These are phyloP conservation scores for Noctua pronuba DNA, from an alignment of 2,888 invertebrate species.

Conservation along the genomic window DNA sequence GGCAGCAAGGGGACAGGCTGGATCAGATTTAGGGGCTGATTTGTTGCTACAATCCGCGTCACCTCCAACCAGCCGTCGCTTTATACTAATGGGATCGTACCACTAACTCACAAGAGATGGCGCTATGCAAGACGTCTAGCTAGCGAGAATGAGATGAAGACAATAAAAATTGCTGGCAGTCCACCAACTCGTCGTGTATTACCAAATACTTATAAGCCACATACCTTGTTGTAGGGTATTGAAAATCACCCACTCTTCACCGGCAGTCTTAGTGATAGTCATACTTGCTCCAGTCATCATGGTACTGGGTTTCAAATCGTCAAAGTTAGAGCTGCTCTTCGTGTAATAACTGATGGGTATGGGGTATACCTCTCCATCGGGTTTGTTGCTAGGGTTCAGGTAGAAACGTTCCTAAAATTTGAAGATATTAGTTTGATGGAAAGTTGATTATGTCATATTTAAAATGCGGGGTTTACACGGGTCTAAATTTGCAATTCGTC, in stretches of 20 bases:
- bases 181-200: neutral
- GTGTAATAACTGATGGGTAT: constrained; percentile 86
- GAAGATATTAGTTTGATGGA: neutral
- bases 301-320: constrained; percentile 74
- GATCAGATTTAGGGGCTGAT: too few relatives aligned
- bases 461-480: too few relatives aligned
- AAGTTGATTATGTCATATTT: neutral
- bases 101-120: too few relatives aligned
- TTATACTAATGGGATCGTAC: neutral
- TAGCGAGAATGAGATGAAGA: too few relatives aligned
- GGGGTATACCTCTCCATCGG: constrained; percentile 81
- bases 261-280: constrained; percentile 72
- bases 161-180: too few relatives aligned
- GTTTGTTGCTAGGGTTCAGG: constrained; percentile 79
- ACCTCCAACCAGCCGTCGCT: too few relatives aligned
- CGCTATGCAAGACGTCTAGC: too few relatives aligned
- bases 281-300: constrained; percentile 87
- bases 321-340: constrained; percentile 78
- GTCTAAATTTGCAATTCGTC: too few relatives aligned
- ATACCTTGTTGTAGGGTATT: constrained; percentile 91
- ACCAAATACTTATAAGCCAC: neutral
- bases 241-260: constrained; percentile 91
- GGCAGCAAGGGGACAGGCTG: too few relatives aligned
- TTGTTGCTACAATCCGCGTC: too few relatives aligned
- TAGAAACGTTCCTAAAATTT: constrained; percentile 89